Evolutionary conservation across 1,140 invertebrate genomes (phyloP).

Genomic region (Zaprionus ghesquierei): DNA sequence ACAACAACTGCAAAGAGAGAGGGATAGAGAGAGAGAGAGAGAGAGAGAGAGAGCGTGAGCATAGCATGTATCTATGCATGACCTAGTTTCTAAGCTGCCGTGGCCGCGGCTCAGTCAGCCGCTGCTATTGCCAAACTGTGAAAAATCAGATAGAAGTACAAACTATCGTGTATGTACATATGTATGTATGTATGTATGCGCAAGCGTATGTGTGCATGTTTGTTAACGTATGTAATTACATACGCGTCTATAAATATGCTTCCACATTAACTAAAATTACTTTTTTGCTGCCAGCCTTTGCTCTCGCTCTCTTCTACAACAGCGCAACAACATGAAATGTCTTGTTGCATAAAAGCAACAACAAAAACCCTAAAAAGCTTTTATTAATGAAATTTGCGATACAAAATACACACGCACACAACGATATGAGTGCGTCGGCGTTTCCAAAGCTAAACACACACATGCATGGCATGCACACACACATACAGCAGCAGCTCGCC

Average conservation of each 20-base stretch:
- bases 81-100: conserved; percentile 69
- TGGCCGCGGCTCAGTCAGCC: conserved; percentile 18
- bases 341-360: conserved; percentile 4
- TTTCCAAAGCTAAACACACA: not conserved
- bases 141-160: conserved; percentile 20
- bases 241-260: not conserved
- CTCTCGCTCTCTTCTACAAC: not conserved
- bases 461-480: not conserved
- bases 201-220: not conserved
- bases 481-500: not conserved
- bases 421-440: conserved; percentile 3
- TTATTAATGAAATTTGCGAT: conserved; percentile 28
- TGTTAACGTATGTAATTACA: conserved; percentile 7
- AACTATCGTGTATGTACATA: conserved; percentile 3
- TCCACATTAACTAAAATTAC: not conserved
- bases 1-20: conserved; percentile 3
- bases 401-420: not conserved
- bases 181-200: not conserved
- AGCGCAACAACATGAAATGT: too few relatives aligned
- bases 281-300: not conserved
- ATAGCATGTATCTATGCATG: conserved; percentile 22
- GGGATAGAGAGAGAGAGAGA: not conserved
- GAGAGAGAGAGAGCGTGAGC: not conserved
- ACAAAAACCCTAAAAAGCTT: conserved; percentile 7
- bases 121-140: conserved; percentile 61